Conservation (phyloP, 2,113 vertebrate species). For the Stigmatopora argus region DNA sequence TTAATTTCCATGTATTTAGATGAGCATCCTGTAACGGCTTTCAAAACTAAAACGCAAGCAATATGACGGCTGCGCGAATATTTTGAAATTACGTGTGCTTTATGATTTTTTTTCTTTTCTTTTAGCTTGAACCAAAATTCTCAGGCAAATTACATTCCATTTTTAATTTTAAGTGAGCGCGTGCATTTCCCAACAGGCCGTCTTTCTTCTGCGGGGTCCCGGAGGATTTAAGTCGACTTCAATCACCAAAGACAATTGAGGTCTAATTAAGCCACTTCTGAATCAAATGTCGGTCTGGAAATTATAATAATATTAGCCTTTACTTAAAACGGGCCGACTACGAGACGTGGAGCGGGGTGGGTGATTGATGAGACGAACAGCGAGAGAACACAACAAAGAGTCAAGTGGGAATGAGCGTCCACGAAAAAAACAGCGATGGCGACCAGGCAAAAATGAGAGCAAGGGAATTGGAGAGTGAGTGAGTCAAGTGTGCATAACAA, state of each 20-base stretch:
- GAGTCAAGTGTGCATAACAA: constrained; percentile 50
- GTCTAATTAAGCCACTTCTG: constrained; percentile 58
- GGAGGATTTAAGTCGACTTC: constrained; percentile 45
- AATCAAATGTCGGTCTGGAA: constrained; percentile 54
- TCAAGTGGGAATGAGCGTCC: constrained; percentile 21
- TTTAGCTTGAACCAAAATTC: constrained; percentile 12
- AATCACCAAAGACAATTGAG: constrained; percentile 56
- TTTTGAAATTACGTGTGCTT: background rate
- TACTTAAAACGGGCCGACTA: constrained; percentile 35
- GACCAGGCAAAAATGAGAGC: constrained; percentile 15
- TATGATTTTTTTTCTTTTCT: constrained; percentile 3
- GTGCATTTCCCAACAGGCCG: constrained; percentile 20
- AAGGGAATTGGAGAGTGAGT: constrained; percentile 12
- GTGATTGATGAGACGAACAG: constrained; percentile 10
- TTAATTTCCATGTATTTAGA: background rate
- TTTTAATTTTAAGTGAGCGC: constrained; percentile 25
- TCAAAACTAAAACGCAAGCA: no score
- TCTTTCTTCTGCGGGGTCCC: constrained; percentile 26
- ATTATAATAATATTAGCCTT: constrained; percentile 47
- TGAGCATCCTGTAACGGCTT: background rate
- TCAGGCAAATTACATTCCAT: constrained; percentile 5
- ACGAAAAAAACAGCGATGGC: constrained; percentile 27
- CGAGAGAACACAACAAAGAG: constrained; percentile 18
- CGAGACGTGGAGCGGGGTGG: constrained; percentile 14
- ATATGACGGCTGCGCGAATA: background rate